Conservation (phyloP, 2,888 invertebrate genomes). For the Diaphora mendica region DNA sequence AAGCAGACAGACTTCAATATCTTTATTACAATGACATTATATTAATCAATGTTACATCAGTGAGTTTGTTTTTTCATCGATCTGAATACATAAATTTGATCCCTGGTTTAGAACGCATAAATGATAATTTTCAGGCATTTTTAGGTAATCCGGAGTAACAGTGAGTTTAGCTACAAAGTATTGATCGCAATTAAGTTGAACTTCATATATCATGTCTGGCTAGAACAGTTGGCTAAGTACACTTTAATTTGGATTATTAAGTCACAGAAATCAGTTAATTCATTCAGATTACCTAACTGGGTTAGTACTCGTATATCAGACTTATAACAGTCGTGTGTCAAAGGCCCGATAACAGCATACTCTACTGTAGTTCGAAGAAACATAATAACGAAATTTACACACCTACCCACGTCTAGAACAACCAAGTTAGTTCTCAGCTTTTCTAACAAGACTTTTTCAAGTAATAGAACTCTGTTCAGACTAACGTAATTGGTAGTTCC, state of each 20-base stretch:
- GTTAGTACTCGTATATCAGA: neutral
- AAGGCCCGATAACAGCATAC: neutral
- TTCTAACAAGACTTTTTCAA: neutral
- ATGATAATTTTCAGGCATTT: too few relatives aligned
- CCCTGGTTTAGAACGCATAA: too few relatives aligned
- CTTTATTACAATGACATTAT: neutral
- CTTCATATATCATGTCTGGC: neutral
- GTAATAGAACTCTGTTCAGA: slow-evolving; percentile 1
- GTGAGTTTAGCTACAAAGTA: neutral
- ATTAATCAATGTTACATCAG: neutral
- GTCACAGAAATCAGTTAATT: neutral
- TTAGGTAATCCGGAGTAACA: neutral
- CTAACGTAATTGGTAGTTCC: neutral
- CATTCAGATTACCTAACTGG: neutral
- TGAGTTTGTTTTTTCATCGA: neutral
- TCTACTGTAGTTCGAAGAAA: neutral
- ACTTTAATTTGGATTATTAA: too few relatives aligned
- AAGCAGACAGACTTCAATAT: neutral
- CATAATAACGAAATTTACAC: neutral
- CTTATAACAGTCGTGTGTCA: neutral
- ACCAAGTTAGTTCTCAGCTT: neutral
- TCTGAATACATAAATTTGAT: too few relatives aligned
- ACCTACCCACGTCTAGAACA: neutral
- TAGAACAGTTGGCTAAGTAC: neutral
- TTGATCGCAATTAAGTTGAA: neutral